Evolutionary conservation across 2,888 invertebrate species (phyloP), one percentile per base, ranked within the genome.

Genomic region (Xestobium rufovillosum): DNA sequence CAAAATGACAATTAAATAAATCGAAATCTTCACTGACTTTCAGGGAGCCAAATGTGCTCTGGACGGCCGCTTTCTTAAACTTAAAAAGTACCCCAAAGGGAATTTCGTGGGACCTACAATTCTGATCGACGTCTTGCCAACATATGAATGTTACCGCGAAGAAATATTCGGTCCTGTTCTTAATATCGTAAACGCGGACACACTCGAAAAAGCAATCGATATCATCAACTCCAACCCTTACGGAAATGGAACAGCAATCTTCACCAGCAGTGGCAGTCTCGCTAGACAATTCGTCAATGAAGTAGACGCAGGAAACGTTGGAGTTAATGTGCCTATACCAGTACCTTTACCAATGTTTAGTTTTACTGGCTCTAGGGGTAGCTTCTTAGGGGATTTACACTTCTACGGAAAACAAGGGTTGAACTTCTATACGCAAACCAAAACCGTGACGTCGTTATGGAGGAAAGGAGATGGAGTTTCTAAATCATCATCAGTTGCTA

Each of bases 261-360:
- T 99, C 66, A 99, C 98, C 10, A 90, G 84, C 9, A 98, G 94
- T 60, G 98, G 98, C 4, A 94, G 95, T 0, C 83, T 91, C 1
- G 97, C 98, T 0, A 78, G 97, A 48, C 90, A 90, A 61, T 98
- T 91, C 60, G 78, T 85, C 0, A 78, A 88, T 45, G 84, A 89
- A 69, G 85, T 94, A 45, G 94, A 97, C 63, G 92, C 87, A n/a
- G 96, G 96, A 1, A 92, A 96, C 76, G 95, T 96, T 33, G 96
- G 96, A 10, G 75, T 97, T 0, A 98, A 98, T 63, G 97, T 98
- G 3, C 97, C 97, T 0, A 97, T 97, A 54, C 97, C 97, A 2
- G 98, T 99, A 2, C 98, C 98, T 1, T 67, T 99, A 17, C 97
- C 98, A 1, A 97, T 98, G 97, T 98, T 99, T 70, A 96, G 95